Evolutionary conservation across 2,888 invertebrate species (phyloP).

Genomic region (Polydrusus pterygomalis): DNA sequence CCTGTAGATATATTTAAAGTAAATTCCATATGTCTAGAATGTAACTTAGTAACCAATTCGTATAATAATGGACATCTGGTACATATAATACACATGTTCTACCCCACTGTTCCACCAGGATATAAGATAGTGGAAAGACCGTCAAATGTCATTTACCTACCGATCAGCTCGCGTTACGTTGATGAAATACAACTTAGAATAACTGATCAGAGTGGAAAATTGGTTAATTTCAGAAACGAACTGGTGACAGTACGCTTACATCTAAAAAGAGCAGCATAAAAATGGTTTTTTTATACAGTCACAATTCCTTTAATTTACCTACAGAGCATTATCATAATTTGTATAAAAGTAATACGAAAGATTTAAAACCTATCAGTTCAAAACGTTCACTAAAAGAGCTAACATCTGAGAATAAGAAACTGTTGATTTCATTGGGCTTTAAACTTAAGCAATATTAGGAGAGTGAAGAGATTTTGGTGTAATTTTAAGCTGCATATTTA

Average conservation of each 20-base stretch:
- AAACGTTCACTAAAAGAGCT: too few relatives aligned
- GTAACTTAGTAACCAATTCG: constrained; percentile 8
- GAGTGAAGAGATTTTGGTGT: too few relatives aligned
- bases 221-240: constrained; percentile 65
- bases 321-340: neutral
- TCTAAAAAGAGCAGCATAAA: constrained; percentile 24
- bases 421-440: too few relatives aligned
- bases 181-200: constrained; percentile 61
- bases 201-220: constrained; percentile 63
- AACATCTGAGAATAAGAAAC: too few relatives aligned
- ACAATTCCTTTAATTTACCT: neutral
- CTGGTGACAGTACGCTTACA: constrained; percentile 61
- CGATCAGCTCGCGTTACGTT: constrained; percentile 61
- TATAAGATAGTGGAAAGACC: constrained; percentile 64
- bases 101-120: constrained; percentile 62
- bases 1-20: constrained; percentile 17
- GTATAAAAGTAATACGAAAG: neutral
- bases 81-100: constrained; percentile 59
- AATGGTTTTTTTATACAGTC: constrained; percentile 11
- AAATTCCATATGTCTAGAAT: constrained; percentile 4
- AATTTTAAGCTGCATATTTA: too few relatives aligned
- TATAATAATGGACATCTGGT: constrained; percentile 37
- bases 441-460: too few relatives aligned
- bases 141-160: constrained; percentile 65
- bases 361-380: neutral